Conservation (phyloP, 2,797 vertebrate genomes). For the Peromyscus eremicus region DNA sequence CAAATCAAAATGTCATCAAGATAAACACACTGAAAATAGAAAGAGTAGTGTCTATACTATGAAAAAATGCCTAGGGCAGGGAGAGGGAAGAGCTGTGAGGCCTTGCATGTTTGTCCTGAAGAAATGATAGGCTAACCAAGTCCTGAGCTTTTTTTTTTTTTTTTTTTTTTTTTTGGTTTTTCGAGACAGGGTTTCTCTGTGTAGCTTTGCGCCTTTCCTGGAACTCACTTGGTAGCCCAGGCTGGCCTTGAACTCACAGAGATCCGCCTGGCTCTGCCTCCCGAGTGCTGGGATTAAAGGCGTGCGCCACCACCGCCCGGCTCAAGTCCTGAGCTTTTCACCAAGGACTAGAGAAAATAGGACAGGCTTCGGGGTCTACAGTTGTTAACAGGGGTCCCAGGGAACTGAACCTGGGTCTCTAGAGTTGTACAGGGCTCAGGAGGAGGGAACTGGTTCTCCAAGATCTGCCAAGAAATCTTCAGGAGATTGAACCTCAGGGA, state of each 20-base stretch:
- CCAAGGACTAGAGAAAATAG: background rate
- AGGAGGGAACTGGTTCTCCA: background rate
- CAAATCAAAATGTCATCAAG: conserved; percentile 50
- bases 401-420: background rate
- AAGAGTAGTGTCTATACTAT: background rate
- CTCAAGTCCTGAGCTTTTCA: background rate
- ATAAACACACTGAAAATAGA: background rate
- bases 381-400: background rate
- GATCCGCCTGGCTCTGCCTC: too few species aligned
- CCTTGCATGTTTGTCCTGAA: background rate
- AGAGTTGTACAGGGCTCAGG: background rate
- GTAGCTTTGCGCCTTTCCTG: too few species aligned
- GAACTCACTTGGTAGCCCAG: too few species aligned
- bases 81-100: background rate
- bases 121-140: background rate
- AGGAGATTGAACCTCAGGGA: background rate
- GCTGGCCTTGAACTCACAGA: too few species aligned
- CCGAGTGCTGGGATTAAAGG: too few species aligned
- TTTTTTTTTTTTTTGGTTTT: too few species aligned
- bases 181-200: too few species aligned
- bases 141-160: too few species aligned
- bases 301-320: too few species aligned
- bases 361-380: background rate
- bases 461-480: background rate
- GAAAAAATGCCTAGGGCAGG: background rate